Evolutionary conservation across 2,113 vertebrate species (phyloP).

Genomic region (Alethe diademata): DNA sequence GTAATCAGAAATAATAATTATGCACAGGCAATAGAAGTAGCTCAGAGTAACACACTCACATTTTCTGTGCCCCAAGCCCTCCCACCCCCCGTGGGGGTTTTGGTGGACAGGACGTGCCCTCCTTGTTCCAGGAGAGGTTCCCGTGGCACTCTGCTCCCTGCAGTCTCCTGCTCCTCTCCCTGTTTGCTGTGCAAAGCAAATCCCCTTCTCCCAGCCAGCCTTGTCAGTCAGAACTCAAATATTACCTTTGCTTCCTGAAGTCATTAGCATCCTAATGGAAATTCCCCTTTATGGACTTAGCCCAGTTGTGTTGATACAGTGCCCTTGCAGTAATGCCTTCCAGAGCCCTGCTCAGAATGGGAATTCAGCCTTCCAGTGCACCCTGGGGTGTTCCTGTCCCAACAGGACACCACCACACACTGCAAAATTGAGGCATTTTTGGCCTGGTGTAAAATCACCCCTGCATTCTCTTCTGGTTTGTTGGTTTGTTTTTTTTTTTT

Average conservation of each 20-base stretch:
- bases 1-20: neutral
- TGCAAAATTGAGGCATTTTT: neutral
- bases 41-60: rapidly evolving
- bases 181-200: constrained; percentile 22
- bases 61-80: neutral
- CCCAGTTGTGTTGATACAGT: constrained; percentile 1
- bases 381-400: neutral
- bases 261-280: constrained; percentile 56
- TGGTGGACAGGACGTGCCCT: neutral
- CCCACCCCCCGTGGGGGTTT: rapidly evolving
- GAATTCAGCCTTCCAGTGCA: neutral
- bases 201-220: neutral
- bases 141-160: neutral
- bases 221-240: neutral
- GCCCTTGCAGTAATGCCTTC: neutral
- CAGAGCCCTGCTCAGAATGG: neutral
- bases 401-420: neutral
- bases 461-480: neutral
- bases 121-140: neutral
- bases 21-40: rapidly evolving
- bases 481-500: neutral
- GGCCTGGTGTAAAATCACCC: neutral
- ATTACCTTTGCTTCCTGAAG: constrained; percentile 17
- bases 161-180: neutral
- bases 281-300: neutral